These are phyloP conservation scores for Xestia sexstrigata DNA, from an alignment of 2,888 invertebrate species.

Conservation along the genomic window DNA sequence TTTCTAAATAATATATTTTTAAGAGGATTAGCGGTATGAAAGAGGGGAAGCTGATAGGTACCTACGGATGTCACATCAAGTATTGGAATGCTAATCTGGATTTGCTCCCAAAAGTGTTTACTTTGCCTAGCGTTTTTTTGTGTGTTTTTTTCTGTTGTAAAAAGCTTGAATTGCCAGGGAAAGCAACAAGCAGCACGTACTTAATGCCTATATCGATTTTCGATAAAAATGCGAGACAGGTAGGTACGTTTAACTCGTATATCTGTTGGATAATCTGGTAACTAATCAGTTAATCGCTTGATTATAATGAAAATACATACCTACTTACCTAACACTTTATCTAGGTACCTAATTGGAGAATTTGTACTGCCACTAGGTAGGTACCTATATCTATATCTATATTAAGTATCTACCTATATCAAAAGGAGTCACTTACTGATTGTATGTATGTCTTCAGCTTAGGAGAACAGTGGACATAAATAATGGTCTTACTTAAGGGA, in stretches of 20 bases:
- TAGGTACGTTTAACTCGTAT: background rate
- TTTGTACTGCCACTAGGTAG: background rate
- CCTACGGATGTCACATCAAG: background rate
- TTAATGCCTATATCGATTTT: background rate
- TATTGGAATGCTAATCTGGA: background rate
- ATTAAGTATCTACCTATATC: no score
- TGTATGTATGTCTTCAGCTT: no score
- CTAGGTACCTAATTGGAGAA: slow-evolving; percentile 2
- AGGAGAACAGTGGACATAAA: background rate
- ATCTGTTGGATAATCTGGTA: slow-evolving; percentile 11
- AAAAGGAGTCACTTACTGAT: background rate
- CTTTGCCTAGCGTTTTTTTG: background rate
- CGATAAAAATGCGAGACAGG: background rate
- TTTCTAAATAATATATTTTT: no score
- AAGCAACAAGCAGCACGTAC: background rate
- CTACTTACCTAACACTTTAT: no score
- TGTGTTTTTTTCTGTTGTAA: background rate
- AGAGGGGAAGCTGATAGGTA: background rate
- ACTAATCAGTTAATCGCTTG: slow-evolving; percentile 32
- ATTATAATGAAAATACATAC: slow-evolving; percentile 11
- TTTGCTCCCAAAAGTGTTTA: slow-evolving; percentile 1
- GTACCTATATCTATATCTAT: no score
- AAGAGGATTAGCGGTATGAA: background rate
- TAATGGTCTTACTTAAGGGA: background rate
- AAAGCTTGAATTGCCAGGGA: background rate